Percentiles rank a stretch among this genome's conserved stretches.
Conservation (phyloP, 2,888 invertebrate species). For the Erebia epiphron region DNA sequence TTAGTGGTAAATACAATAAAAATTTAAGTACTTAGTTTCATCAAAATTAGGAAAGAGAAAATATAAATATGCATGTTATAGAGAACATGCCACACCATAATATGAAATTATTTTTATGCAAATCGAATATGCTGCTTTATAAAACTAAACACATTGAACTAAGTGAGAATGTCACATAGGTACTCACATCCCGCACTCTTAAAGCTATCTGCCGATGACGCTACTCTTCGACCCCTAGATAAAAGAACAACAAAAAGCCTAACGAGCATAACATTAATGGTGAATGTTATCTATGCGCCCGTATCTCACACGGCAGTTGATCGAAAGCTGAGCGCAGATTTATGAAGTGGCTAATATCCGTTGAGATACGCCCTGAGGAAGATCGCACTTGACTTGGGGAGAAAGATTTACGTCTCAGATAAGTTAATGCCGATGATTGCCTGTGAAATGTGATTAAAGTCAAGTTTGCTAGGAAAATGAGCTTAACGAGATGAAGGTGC, state of each 20-base stretch:
- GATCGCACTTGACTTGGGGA: conserved; percentile 35
- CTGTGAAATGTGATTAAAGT: conserved; percentile 16
- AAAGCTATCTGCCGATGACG: background rate
- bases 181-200: background rate
- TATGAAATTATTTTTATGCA: too few relatives aligned
- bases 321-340: conserved; percentile 38
- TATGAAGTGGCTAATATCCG: conserved; percentile 42
- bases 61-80: too few relatives aligned
- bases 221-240: background rate
- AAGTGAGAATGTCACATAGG: background rate
- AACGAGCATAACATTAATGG: conserved; percentile 17
- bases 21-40: too few relatives aligned
- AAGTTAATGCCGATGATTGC: conserved; percentile 31
- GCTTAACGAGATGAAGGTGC: background rate
- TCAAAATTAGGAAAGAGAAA: too few relatives aligned
- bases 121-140: too few relatives aligned
- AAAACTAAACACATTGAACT: background rate
- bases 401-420: conserved; percentile 29
- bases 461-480: background rate
- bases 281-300: conserved; percentile 30
- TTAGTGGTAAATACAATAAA: too few relatives aligned
- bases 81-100: too few relatives aligned
- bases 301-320: conserved; percentile 41
- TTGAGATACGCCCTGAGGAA: conserved; percentile 33
- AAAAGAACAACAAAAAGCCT: conserved; percentile 2